Evolutionary conservation across 2,888 invertebrate genomes (phyloP), one percentile per base, ranked within the genome.

Genomic region (Clivina fossor): DNA sequence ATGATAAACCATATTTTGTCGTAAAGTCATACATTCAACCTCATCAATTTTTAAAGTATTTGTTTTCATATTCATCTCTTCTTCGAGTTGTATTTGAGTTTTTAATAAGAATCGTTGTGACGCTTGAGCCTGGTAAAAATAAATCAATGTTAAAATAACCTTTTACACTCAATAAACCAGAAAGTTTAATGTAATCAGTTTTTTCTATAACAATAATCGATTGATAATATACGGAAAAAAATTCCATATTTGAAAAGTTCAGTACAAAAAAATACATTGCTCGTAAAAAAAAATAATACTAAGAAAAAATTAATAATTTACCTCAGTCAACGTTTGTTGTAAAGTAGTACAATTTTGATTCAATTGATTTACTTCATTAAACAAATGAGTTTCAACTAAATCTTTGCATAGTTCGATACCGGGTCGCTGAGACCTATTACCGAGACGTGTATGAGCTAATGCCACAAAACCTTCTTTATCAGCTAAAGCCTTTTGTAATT

Each of bases 41-140:
- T 94, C 93, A 69, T 96, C 95, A 65, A 96, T 92, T 75, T 93
- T 92, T 63, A 95, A 76, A 0, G 91, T 88, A 68, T 94, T 93
- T 60, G 87, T 85, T 76, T 94, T 95, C 15, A 93, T 82, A 65
- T 92, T 91, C 59, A 95, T 90, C 66, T 95, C 94, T 68, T 94
- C 93, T 72, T 94, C 93, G 59, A 95, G 76, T 68, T 93, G 86
- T 49, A 94, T 83, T 74, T 94, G 92, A 1, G 88, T 88, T 68
- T 92, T 90, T 49, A 92, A 76, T 53, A 96, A 78, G 69, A 88
- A 91, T 18, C 93, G 83, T 59, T 93, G 73, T 0, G 88, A 85
- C 2, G 86, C 81, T 55, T 85, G 80, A 2, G 88, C 85, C 78
- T 82, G 65, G 28, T 72, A 72, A 28, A 57, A 13, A 58, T 51